phyloP scores from a whole-genome alignment of 2,113 vertebrate species.

The Rattus norvegicus region DNA sequence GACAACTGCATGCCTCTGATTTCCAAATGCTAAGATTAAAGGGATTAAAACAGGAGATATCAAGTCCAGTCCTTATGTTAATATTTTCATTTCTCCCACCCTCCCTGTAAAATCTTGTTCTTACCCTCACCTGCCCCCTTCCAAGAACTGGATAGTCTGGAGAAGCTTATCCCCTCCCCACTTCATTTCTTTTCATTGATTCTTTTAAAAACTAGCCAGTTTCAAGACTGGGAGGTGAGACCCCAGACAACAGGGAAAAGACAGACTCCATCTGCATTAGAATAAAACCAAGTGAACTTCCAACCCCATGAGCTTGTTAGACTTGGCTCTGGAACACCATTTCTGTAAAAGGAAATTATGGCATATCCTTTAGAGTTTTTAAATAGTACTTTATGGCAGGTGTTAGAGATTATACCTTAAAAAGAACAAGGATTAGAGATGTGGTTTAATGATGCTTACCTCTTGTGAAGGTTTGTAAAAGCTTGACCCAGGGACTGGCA shows the following conservation, averaged over 20 bases:
- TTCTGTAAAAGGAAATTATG: no score
- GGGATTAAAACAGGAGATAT: neutral
- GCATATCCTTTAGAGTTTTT: neutral
- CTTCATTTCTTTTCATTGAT: neutral
- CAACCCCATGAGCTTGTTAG: neutral
- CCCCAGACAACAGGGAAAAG: neutral
- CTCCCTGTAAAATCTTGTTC: neutral
- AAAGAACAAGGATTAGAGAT: neutral
- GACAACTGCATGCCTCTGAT: neutral
- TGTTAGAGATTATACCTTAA: neutral
- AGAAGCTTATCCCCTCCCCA: neutral
- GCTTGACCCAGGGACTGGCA: no score
- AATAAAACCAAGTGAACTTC: neutral
- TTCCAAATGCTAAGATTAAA: no score
- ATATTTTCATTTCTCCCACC: neutral
- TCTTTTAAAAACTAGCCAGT: neutral
- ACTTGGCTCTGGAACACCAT: neutral
- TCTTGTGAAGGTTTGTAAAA: no score
- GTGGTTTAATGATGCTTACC: neutral
- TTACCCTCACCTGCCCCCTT: no score
- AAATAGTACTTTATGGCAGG: neutral
- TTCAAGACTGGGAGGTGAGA: neutral
- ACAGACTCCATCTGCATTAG: neutral
- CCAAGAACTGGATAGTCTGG: neutral
- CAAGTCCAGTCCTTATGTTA: neutral